phyloP scores from a whole-genome alignment of 2,888 invertebrate species.

The Meandrusa payeni region DNA sequence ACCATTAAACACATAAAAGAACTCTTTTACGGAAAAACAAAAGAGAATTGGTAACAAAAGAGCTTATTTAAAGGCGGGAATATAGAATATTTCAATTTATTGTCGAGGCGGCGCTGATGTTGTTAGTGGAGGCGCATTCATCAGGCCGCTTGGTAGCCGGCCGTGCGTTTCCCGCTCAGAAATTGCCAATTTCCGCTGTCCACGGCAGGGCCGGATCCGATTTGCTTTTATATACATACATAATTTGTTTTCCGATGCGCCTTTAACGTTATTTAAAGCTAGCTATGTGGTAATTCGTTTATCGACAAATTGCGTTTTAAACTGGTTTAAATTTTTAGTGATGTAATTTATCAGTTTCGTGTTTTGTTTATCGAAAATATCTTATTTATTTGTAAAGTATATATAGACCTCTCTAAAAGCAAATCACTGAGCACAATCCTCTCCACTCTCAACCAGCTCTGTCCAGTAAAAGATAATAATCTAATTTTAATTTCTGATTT shows the following conservation, averaged over 20 bases:
- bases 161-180: conserved; percentile 39
- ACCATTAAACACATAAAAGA: too few species aligned
- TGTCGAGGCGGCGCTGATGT: conserved; percentile 11
- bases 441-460: too few species aligned
- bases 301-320: conserved; percentile 9
- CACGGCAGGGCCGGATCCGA: conserved; percentile 37
- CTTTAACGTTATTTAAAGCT: conserved; percentile 25
- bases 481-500: too few species aligned
- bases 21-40: background rate
- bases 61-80: conserved; percentile 11
- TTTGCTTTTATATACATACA: conserved; percentile 38
- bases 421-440: too few species aligned
- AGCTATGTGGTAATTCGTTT: conserved; percentile 18
- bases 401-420: too few species aligned
- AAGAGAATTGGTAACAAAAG: background rate
- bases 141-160: conserved; percentile 17
- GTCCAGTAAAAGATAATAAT: too few species aligned
- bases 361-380: too few species aligned
- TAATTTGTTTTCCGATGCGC: conserved; percentile 38
- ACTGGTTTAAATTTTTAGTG: background rate
- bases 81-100: conserved; percentile 21
- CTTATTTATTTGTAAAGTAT: too few species aligned
- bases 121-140: conserved; percentile 17
- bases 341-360: too few species aligned
- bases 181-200: conserved; percentile 69